Conservation (phyloP, 2,888 invertebrate species). For the Tricholauxania praeusta region DNA sequence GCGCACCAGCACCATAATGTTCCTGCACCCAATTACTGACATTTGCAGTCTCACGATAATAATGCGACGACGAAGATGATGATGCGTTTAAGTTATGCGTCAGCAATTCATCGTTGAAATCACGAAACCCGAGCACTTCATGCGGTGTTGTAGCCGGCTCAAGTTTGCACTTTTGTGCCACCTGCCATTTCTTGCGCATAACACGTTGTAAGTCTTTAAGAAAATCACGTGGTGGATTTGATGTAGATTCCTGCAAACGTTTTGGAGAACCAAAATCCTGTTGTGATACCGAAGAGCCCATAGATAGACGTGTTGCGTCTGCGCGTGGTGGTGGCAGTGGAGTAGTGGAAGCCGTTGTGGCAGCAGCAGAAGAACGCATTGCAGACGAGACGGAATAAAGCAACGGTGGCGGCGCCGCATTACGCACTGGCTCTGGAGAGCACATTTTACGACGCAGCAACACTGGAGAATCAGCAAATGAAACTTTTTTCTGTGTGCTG, state of each 20-base stretch:
- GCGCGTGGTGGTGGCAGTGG: constrained; percentile 83
- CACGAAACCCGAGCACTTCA: constrained; percentile 90
- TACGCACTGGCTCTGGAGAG: constrained; percentile 64
- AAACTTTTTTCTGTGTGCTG: constrained; percentile 62
- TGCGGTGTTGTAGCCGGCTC: constrained; percentile 91
- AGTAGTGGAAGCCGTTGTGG: constrained; percentile 45
- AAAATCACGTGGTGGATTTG: constrained; percentile 84
- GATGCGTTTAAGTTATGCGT: constrained; percentile 62
- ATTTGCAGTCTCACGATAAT: constrained; percentile 73
- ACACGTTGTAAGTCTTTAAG: constrained; percentile 90
- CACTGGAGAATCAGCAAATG: constrained; percentile 68
- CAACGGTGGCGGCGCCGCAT: constrained; percentile 45
- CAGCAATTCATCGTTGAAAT: constrained; percentile 74
- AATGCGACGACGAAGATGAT: constrained; percentile 59
- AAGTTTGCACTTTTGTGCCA: constrained; percentile 90
- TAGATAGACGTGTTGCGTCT: constrained; percentile 79
- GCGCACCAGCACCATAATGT: constrained; percentile 76
- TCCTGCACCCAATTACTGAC: constrained; percentile 92
- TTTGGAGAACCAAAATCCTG: constrained; percentile 77
- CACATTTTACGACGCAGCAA: constrained; percentile 67
- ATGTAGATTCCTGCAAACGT: constrained; percentile 78
- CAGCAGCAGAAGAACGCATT: constrained; percentile 44
- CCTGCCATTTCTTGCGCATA: constrained; percentile 94
- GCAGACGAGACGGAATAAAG: constrained; percentile 48
- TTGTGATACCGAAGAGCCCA: constrained; percentile 65